Conservation (phyloP, 2,113 vertebrate genomes). For the Tychaedon coryphoeus region DNA sequence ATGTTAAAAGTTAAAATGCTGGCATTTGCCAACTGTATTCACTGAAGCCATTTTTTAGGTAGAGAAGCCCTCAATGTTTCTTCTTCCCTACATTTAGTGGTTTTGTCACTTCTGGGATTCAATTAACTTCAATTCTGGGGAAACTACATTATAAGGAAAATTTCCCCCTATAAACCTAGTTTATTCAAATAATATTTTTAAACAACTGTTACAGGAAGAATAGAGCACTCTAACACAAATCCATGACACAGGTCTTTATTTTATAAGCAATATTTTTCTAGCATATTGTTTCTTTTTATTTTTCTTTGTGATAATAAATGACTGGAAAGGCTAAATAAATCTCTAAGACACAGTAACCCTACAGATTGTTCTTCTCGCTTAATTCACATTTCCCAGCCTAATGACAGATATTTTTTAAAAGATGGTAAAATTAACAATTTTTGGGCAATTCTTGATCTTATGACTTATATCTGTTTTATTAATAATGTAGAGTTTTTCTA, state of each 20-base stretch:
- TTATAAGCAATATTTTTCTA: not conserved
- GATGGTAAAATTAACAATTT: not conserved
- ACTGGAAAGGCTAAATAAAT: not conserved
- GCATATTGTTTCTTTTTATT: not conserved
- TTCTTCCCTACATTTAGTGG: slow-evolving; percentile 18
- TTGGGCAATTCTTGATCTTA: not conserved
- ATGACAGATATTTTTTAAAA: not conserved
- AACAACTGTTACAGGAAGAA: not conserved
- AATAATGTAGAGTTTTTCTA: not conserved
- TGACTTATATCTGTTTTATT: not conserved
- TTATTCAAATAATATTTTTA: not conserved
- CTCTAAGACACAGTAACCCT: not conserved
- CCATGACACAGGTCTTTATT: not conserved
- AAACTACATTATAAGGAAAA: slow-evolving; percentile 42
- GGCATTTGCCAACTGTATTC: slow-evolving; percentile 24
- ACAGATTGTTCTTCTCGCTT: not conserved
- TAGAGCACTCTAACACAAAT: not conserved
- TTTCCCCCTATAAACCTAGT: not conserved
- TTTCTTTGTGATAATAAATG: not conserved
- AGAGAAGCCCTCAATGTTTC: not conserved
- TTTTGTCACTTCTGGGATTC: slow-evolving; percentile 49
- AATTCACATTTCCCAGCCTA: not conserved
- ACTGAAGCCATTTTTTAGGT: not conserved
- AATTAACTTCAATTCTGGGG: slow-evolving; percentile 41
- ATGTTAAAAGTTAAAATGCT: not conserved